phyloP scores from a whole-genome alignment of 2,888 invertebrate genomes.

The Harpagoxenus sublaevis region DNA sequence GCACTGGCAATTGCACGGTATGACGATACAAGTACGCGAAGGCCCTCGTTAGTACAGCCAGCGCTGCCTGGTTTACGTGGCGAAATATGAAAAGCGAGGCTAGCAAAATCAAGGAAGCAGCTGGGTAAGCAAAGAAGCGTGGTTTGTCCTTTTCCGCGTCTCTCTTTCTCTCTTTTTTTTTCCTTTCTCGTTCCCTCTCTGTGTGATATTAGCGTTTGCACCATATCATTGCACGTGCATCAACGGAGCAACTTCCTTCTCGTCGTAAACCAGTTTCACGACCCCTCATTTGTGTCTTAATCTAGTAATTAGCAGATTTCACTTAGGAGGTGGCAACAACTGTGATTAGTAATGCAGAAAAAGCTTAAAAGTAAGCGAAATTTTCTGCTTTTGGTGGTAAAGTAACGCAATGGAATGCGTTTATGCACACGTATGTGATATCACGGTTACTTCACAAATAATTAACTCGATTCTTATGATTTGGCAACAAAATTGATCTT shows the following conservation, averaged over 20 bases:
- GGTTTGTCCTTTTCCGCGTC: constrained; percentile 30
- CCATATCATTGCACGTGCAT: constrained; percentile 43
- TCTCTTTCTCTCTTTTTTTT: constrained; percentile 9
- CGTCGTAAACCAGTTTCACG: constrained; percentile 34
- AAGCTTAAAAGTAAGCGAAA: neutral
- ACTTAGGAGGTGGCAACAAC: neutral
- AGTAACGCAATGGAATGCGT: neutral
- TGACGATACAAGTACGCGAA: constrained; percentile 70
- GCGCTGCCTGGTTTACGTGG: constrained; percentile 77
- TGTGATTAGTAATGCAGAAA: neutral
- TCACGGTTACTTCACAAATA: neutral
- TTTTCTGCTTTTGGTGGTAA: neutral
- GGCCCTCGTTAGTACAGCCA: constrained; percentile 75
- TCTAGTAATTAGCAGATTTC: constrained; percentile 37
- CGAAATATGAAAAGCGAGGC: constrained; percentile 77
- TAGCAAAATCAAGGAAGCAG: constrained; percentile 69
- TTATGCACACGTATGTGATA: neutral
- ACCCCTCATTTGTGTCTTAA: constrained; percentile 31
- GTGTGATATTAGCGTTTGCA: constrained; percentile 53
- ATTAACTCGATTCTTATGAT: constrained; percentile 23
- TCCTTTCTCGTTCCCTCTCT: neutral
- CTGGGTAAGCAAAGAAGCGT: constrained; percentile 62
- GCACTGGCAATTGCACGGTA: constrained; percentile 70
- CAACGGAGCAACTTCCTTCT: constrained; percentile 34
- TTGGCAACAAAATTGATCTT: neutral